Percentiles rank a stretch among this genome's conserved stretches.
Conservation (phyloP, 2,797 vertebrate species). For the Gallinago nigripennis region DNA sequence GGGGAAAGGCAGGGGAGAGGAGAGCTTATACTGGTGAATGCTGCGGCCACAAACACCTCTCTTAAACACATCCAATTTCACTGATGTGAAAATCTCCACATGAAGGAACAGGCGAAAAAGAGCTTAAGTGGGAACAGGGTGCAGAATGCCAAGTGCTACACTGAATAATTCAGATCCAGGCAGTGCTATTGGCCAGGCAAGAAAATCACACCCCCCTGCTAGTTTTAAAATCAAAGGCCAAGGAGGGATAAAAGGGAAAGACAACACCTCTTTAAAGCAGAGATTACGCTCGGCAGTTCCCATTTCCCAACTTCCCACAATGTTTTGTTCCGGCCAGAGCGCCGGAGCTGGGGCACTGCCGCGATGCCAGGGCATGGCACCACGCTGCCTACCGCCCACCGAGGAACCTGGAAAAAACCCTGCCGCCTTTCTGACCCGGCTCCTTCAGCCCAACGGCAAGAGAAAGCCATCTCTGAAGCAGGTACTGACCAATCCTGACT, state of each 20-base stretch:
- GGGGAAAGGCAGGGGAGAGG: conserved; percentile 3
- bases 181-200: conserved; percentile 51
- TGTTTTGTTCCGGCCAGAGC: neutral
- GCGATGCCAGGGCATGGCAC: neutral
- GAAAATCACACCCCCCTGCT: conserved; percentile 67
- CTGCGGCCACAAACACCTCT: conserved; percentile 33
- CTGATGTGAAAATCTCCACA: conserved; percentile 67
- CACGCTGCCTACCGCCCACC: neutral
- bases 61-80: conserved; percentile 67
- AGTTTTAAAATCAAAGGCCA: conserved; percentile 59
- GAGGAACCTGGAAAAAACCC: neutral
- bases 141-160: conserved; percentile 62
- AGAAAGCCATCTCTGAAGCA: neutral
- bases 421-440: accelerated
- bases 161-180: conserved; percentile 58
- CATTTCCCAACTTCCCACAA: conserved; percentile 43
- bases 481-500: neutral
- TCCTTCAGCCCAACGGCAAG: neutral
- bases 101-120: conserved; percentile 60
- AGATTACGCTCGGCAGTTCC: conserved; percentile 17
- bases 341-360: accelerated
- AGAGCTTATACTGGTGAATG: neutral
- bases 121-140: conserved; percentile 59
- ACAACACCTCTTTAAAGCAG: conserved; percentile 58
- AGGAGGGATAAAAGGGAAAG: conserved; percentile 48